These are phyloP conservation scores for Plecotus auritus DNA, from an alignment of 2,113 vertebrate genomes.

Conservation along the genomic window DNA sequence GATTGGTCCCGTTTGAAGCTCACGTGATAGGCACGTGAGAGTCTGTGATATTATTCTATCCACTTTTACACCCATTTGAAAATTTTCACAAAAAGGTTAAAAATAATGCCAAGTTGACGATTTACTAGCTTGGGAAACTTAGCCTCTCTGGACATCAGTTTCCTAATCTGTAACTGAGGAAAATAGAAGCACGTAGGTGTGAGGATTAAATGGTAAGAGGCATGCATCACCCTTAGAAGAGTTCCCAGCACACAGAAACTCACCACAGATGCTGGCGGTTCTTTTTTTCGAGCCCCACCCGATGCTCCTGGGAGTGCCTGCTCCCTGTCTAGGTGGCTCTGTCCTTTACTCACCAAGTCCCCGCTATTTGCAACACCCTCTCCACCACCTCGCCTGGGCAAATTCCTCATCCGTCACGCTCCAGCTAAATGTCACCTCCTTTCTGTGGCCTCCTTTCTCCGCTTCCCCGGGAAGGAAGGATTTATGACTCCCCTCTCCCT, in stretches of 20 bases:
- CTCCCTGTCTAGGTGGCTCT: background rate
- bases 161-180: background rate
- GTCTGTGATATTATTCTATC: background rate
- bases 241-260: background rate
- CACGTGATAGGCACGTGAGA: accelerated
- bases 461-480: constrained; percentile 47
- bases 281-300: background rate
- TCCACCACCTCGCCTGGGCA: constrained; percentile 26
- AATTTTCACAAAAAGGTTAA: background rate
- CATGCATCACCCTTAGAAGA: background rate
- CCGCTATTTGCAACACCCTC: background rate
- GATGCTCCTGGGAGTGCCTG: accelerated
- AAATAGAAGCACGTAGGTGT: background rate
- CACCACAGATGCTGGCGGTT: background rate
- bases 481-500: constrained; percentile 4
- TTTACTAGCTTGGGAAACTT: background rate
- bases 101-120: background rate
- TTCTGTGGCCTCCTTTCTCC: constrained; percentile 40
- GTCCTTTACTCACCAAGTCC: background rate
- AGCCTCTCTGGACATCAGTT: background rate
- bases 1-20: background rate
- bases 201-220: background rate
- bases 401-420: constrained; percentile 48
- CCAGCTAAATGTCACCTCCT: constrained; percentile 56
- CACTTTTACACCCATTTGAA: background rate